Percentiles rank a stretch among this genome's conserved stretches.
Evolutionary conservation across 2,888 invertebrate genomes (phyloP).

Genomic region (Xestia sexstrigata): DNA sequence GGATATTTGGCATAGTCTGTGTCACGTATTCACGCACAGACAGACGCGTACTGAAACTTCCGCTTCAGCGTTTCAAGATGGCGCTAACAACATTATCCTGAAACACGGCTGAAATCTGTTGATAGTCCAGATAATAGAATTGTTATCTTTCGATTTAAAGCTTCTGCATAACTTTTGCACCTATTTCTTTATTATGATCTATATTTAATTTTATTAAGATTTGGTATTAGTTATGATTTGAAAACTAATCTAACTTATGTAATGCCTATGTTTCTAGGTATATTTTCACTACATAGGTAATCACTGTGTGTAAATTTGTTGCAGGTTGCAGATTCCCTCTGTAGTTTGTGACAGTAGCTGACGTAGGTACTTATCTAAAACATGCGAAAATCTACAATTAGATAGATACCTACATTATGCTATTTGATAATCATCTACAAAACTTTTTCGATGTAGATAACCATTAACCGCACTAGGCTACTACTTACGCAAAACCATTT

Average conservation of each 20-base stretch:
- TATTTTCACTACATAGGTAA: background rate
- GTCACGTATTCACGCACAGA: background rate
- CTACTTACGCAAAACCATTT: background rate
- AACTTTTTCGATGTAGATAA: conserved; percentile 3
- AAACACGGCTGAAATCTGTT: background rate
- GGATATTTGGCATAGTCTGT: background rate
- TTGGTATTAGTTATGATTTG: background rate
- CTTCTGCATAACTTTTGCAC: no score
- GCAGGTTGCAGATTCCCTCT: background rate
- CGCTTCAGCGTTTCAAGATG: conserved; percentile 44
- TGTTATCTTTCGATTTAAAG: background rate
- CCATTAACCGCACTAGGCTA: background rate
- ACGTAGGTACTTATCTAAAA: background rate
- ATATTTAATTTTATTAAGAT: background rate
- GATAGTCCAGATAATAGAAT: background rate
- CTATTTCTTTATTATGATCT: background rate
- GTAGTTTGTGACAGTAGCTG: background rate
- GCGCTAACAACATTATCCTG: conserved; percentile 35
- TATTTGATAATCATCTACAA: conserved; percentile 1
- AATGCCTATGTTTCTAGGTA: background rate
- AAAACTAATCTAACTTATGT: background rate
- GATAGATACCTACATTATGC: no score
- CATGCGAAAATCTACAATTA: no score
- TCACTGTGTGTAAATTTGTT: background rate
- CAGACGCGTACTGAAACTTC: conserved; percentile 11